phyloP scores from a whole-genome alignment of 2,113 vertebrate species.

The Rhea pennata region DNA sequence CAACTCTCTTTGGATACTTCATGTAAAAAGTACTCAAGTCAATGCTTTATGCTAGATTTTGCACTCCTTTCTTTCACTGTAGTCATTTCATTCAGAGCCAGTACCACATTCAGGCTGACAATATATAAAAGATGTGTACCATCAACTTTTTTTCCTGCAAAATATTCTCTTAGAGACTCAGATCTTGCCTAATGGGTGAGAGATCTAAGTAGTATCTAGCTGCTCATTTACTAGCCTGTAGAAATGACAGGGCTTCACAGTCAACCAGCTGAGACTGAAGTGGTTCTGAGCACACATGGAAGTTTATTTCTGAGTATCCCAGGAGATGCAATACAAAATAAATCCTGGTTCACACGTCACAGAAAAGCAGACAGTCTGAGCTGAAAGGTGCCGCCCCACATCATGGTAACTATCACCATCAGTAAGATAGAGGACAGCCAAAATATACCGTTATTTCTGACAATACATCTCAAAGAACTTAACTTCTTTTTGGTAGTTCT shows the following conservation, averaged over 20 bases:
- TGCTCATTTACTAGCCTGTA: not conserved
- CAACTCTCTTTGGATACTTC: not conserved
- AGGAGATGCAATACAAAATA: not conserved
- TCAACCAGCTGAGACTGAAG: not conserved
- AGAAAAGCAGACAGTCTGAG: not conserved
- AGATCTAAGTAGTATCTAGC: not conserved
- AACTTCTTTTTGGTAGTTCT: not conserved
- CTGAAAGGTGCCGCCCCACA: not conserved
- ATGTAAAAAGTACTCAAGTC: not conserved
- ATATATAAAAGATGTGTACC: not conserved
- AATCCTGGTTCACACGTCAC: not conserved
- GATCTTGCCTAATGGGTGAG: not conserved
- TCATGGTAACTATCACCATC: no score
- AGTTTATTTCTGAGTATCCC: not conserved
- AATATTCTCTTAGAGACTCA: not conserved
- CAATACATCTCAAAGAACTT: not conserved
- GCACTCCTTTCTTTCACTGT: not conserved
- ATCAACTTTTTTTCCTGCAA: not conserved
- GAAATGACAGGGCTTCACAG: not conserved
- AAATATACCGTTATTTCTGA: not conserved
- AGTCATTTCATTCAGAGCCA: not conserved
- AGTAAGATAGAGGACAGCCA: not conserved
- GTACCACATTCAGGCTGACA: not conserved
- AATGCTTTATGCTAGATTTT: not conserved
- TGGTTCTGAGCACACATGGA: not conserved